Evolutionary conservation across 2,113 vertebrate genomes (phyloP), one percentile per base, ranked within the genome.

Genomic region (Muntiacus reevesi): DNA sequence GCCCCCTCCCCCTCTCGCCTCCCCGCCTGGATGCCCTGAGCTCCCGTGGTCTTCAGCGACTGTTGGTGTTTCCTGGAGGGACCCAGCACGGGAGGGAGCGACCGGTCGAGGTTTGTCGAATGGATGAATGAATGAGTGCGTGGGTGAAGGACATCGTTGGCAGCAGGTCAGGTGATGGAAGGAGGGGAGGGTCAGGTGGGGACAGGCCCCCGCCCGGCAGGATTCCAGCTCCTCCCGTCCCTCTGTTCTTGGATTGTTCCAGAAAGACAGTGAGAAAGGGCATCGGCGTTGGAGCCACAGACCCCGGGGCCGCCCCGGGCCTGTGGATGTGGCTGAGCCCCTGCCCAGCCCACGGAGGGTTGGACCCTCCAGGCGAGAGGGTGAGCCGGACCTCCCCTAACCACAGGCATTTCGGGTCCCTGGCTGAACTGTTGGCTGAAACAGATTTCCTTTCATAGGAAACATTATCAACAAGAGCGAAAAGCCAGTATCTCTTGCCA

Each of bases 241-340:
- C 50, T 28, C 30, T 10, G 28, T 21, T 54, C 54, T 45, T 21
- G 28, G 95, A 76, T 36, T 83, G 45, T 62, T 84, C 21, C 27
- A 59, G 84, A 62, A 95, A 62, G 86, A 60, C 33, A 40, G 64
- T 50, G 36, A 27, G 33, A 76, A 82, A n/a, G 60, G 71, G 85
- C n/a, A 21, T 30, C 43, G 3, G 43, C 6, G 21, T 25, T 43
- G 47, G 47, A 50, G 3, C 47, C 47, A 50, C 23, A 13, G 50
- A 33, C 50, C 6, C 12, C 1, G 17, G 40, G 5, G 12, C 36
- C 1, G 2, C 45, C 36, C 25, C 28, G 52, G 54, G 54, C 36
- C 47, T 27, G 17, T 8, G 71, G 67, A 15, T 13, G 17, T 0
- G 4, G 43, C 40, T 36, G 50, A 15, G 8, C 33, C 47, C 54